These are phyloP conservation scores for Sterna hirundo DNA, from an alignment of 2,113 vertebrate species.

Conservation along the genomic window DNA sequence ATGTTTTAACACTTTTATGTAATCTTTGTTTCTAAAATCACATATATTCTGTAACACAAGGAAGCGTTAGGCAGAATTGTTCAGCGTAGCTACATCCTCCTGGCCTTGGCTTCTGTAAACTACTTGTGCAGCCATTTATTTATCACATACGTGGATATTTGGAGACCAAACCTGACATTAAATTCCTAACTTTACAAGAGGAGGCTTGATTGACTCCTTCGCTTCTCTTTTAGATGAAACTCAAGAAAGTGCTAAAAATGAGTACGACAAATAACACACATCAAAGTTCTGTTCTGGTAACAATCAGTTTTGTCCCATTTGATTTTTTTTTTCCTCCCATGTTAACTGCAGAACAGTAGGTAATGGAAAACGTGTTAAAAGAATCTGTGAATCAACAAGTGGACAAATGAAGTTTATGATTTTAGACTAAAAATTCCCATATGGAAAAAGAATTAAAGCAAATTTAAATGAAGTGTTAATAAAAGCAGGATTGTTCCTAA, in stretches of 20 bases:
- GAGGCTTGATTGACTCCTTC: background rate
- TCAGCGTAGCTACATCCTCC: background rate
- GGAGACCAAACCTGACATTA: background rate
- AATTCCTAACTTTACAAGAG: background rate
- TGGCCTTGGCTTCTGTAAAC: background rate
- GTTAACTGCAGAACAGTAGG: background rate
- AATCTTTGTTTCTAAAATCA: conserved; percentile 20
- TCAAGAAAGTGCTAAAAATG: background rate
- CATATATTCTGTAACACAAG: background rate
- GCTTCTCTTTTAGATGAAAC: background rate
- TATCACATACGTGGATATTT: background rate
- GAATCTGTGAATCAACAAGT: background rate
- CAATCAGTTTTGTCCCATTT: background rate
- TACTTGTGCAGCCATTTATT: background rate
- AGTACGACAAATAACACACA: background rate
- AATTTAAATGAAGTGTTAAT: background rate
- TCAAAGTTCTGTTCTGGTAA: background rate
- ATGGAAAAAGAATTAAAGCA: background rate
- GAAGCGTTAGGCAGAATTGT: background rate
- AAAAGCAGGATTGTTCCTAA: background rate
- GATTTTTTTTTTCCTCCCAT: background rate
- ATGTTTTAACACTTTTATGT: conserved; percentile 1
- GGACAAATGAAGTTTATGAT: background rate
- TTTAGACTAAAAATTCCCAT: background rate
- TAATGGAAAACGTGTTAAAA: background rate